A percentile compares a stretch with the other conserved stretches of the same genome.
Evolutionary conservation across 2,113 vertebrate genomes (phyloP).

Genomic region (Coryphaenoides rupestris): DNA sequence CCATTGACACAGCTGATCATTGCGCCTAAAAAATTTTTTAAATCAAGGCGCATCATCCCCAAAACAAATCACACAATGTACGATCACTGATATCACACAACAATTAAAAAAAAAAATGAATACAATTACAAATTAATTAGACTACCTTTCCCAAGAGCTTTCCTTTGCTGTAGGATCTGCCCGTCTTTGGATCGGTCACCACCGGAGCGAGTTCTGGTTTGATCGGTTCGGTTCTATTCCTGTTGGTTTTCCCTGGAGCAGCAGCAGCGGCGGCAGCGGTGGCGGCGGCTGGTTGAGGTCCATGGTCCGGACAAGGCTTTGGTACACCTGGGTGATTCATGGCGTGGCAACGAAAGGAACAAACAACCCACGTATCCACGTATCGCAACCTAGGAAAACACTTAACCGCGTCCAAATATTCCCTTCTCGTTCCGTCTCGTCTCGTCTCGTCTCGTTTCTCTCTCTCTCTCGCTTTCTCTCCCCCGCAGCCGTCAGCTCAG

Average conservation of each 20-base stretch:
- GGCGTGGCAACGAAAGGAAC: slow-evolving; percentile 62
- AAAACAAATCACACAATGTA: too few relatives aligned
- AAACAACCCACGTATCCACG: slow-evolving; percentile 75
- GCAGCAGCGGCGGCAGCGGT: too few relatives aligned
- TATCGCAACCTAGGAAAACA: slow-evolving; percentile 11
- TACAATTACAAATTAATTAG: neutral
- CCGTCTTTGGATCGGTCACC: slow-evolving; percentile 77
- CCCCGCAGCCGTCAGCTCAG: too few relatives aligned
- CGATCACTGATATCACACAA: too few relatives aligned
- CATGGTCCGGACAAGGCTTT: slow-evolving; percentile 55
- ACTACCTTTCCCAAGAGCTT: slow-evolving; percentile 88
- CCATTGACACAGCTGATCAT: too few relatives aligned
- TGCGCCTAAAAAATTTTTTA: too few relatives aligned
- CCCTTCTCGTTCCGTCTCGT: too few relatives aligned
- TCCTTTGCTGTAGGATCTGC: slow-evolving; percentile 82
- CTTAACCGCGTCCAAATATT: neutral
- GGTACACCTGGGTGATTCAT: slow-evolving; percentile 75
- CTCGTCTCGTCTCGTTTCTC: too few relatives aligned
- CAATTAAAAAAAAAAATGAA: too few relatives aligned
- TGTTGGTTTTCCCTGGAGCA: slow-evolving; percentile 59
- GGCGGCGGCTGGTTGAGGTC: slow-evolving; percentile 45
- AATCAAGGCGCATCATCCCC: too few relatives aligned
- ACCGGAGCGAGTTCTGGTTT: slow-evolving; percentile 73
- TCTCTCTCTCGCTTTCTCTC: too few relatives aligned
- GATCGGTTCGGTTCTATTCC: slow-evolving; percentile 66